Percentiles rank a stretch among this genome's conserved stretches.
These are phyloP conservation scores for Procambarus clarkii DNA, from an alignment of 1,140 invertebrate species.

Conservation along the genomic window DNA sequence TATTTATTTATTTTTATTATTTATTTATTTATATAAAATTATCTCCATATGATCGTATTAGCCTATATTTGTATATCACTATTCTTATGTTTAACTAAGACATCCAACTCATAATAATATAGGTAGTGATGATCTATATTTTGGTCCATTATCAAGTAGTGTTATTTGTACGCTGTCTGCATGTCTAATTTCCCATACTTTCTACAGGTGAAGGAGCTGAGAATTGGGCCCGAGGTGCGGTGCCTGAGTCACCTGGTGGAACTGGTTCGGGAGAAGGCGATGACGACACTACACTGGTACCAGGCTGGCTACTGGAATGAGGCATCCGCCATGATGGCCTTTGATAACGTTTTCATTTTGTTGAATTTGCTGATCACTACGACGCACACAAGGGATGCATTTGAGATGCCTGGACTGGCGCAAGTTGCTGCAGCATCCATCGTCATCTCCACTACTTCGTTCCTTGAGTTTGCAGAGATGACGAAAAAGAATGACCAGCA, in stretches of 20 bases:
- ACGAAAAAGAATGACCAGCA: too few species aligned
- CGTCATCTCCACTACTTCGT: not conserved
- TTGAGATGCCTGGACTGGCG: not conserved
- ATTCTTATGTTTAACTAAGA: too few species aligned
- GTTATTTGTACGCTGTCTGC: too few species aligned
- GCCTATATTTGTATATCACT: too few species aligned
- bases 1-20: too few species aligned
- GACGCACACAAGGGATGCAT: not conserved
- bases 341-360: not conserved
- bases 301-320: too few species aligned
- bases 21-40: too few species aligned
- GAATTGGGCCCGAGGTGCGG: not conserved
- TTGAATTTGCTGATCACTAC: not conserved
- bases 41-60: too few species aligned
- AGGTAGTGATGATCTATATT: too few species aligned
- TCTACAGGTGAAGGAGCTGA: not conserved
- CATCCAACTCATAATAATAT: too few species aligned
- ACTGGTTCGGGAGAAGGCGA: constrained; percentile 1
- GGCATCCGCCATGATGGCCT: not conserved
- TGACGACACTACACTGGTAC: not conserved
- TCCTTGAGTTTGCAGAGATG: not conserved
- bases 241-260: not conserved
- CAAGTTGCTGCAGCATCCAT: not conserved
- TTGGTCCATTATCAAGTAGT: too few species aligned
- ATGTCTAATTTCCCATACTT: too few species aligned